Base-by-base conservation (phyloP, 1,140 invertebrate genomes). In the Vanessa atalanta region DNA sequence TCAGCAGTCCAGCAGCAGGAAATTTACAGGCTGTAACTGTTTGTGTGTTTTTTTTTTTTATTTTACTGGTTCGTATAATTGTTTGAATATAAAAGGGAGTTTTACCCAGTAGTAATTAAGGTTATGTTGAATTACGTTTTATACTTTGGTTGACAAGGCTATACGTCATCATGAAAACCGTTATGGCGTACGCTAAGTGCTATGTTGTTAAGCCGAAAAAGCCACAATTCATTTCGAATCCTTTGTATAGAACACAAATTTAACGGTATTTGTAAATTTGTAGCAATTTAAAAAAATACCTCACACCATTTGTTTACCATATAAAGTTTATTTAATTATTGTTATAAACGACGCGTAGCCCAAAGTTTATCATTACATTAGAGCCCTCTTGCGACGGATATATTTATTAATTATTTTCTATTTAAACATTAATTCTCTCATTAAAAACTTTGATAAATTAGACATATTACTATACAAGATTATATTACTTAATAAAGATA, bases 221-320 rank as follows among this genome's bases (percentile, higher is more conserved):
- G 60, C 47, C 55, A 69, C 67, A 69, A 69, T 69, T 69, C 55
- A 69, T 69, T 61, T 43, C 31, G 37, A 69, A 69, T 47, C 55
- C 67, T 69, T 69, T 69, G 65, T 61, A 51, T 57, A 23, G 55
- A 53, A 26, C 31, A n/a, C 1, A 68, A 68, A 68, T 55, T 68
- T 47, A 43, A 67, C 26, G 50, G 11, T 26, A 50, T 47, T 48
- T 48, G 23, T 13, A 50, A 50, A 37, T 20, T 20, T 65, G 47
- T 65, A 23, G 47, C 47, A 50, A 50, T 47, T 65, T 50, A 23
- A 65, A 48, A 65, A 47, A 65, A 48, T 31, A 31, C 26, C 0
- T 31, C 26, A 31, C 26, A 31, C 3, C 3, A 1, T 31, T 6
- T 51, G n/a, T n/a, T 3, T n/a, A n/a, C 4, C 9, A 14, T 51